These are phyloP conservation scores for Rhabdophis nuchalis DNA, from an alignment of 2,797 vertebrate genomes.

Conservation along the genomic window DNA sequence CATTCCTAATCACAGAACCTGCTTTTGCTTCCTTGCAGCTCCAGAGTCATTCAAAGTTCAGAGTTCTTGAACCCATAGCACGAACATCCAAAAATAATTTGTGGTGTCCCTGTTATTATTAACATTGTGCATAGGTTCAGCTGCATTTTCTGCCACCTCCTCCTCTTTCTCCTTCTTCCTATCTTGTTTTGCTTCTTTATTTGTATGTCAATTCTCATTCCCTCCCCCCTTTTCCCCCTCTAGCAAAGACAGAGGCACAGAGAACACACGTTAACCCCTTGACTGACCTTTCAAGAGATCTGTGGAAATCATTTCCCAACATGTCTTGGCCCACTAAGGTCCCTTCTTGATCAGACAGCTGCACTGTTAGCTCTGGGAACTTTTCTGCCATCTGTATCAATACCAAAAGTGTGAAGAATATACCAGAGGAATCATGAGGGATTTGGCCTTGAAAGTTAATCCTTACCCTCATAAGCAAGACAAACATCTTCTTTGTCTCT, in stretches of 20 bases:
- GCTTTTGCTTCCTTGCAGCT: constrained; percentile 38
- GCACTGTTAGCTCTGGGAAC: constrained; percentile 18
- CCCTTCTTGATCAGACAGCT: constrained; percentile 35
- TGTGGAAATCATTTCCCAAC: constrained; percentile 53
- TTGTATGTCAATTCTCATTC: constrained; percentile 61
- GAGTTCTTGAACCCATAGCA: constrained; percentile 48
- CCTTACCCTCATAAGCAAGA: constrained; percentile 54
- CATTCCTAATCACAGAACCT: constrained; percentile 35
- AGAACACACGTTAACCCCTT: constrained; percentile 63
- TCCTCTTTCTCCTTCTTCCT: constrained; percentile 7
- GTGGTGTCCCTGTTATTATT: constrained; percentile 33
- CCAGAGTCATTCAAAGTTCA: constrained; percentile 61
- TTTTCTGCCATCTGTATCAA: constrained; percentile 24
- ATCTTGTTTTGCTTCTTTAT: constrained; percentile 58
- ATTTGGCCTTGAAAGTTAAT: constrained; percentile 55
- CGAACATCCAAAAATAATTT: constrained; percentile 53
- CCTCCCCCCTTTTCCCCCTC: constrained; percentile 50
- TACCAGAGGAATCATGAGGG: constrained; percentile 40
- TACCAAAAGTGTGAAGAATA: background rate
- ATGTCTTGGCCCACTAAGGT: background rate
- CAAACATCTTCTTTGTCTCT: constrained; percentile 52
- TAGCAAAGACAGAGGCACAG: constrained; percentile 50
- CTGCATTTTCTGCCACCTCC: constrained; percentile 25
- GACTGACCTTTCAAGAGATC: constrained; percentile 62
- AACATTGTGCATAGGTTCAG: constrained; percentile 34